phyloP scores from a whole-genome alignment of 2,113 vertebrate genomes.

The Alces alces region DNA sequence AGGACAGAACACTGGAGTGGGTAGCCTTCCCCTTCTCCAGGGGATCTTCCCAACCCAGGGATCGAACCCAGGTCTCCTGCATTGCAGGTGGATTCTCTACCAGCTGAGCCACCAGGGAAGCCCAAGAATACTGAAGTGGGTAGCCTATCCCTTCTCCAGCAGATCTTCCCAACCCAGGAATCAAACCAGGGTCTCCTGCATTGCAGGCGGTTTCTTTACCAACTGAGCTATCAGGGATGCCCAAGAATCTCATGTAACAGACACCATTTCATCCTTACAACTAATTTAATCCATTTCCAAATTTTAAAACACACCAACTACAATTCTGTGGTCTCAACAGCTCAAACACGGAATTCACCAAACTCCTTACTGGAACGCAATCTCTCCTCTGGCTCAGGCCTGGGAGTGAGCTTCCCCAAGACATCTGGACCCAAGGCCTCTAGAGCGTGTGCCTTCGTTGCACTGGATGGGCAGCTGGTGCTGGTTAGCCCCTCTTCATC shows the following conservation, averaged over 20 bases:
- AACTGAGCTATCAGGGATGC: background rate
- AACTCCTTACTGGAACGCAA: background rate
- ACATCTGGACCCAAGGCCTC: background rate
- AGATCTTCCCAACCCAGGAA: background rate
- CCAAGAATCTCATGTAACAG: background rate
- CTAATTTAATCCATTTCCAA: background rate
- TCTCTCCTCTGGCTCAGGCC: background rate
- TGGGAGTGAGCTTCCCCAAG: background rate
- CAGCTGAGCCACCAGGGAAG: too few relatives aligned
- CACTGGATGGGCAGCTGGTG: background rate
- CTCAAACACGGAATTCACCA: background rate
- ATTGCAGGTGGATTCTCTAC: too few relatives aligned
- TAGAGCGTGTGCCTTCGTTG: accelerated
- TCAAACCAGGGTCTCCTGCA: background rate
- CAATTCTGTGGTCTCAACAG: background rate
- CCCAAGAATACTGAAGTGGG: background rate
- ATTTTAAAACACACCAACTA: background rate
- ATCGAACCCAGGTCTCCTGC: too few relatives aligned
- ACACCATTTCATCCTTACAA: background rate
- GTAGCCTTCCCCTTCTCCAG: too few relatives aligned
- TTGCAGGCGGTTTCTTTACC: background rate
- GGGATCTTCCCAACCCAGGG: too few relatives aligned
- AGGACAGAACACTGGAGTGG: background rate
- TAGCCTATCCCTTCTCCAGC: background rate
- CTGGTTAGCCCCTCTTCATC: background rate